phyloP scores from a whole-genome alignment of 2,797 vertebrate genomes.

The Anguilla pacifica region DNA sequence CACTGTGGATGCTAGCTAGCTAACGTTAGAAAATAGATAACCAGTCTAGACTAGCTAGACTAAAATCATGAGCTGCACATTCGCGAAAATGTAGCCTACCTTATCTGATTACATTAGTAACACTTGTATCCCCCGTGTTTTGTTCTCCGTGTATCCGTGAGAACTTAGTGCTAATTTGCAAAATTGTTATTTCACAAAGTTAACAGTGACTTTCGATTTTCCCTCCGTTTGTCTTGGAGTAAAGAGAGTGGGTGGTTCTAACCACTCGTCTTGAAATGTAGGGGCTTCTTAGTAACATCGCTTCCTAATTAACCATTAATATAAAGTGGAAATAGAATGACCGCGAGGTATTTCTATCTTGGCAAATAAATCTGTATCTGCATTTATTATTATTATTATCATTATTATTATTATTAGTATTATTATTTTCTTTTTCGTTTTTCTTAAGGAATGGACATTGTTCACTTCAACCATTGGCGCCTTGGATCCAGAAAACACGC shows the following conservation, averaged over 20 bases:
- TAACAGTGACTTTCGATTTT: slow-evolving; percentile 23
- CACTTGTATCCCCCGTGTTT: neutral
- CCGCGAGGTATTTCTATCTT: neutral
- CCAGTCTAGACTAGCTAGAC: neutral
- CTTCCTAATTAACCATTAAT: neutral
- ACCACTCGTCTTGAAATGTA: slow-evolving; percentile 22
- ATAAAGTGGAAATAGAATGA: neutral
- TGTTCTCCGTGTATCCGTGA: neutral
- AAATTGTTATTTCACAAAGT: neutral
- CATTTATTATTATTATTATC: too few species aligned
- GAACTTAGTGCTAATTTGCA: neutral
- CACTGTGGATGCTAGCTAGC: neutral
- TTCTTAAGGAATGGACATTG: neutral
- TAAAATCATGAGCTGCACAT: neutral
- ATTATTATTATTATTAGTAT: too few species aligned
- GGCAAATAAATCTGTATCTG: neutral
- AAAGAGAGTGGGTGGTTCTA: slow-evolving; percentile 8
- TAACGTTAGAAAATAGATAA: neutral
- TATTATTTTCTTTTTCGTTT: neutral
- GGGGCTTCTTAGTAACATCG: slow-evolving; percentile 5
- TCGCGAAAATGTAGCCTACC: neutral
- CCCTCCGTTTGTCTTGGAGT: slow-evolving; percentile 27
- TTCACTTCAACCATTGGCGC: neutral
- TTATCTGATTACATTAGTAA: neutral
- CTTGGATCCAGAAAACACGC: slow-evolving; percentile 18